Conservation (phyloP, 2,797 vertebrate genomes). For the Phalanger gymnotis region DNA sequence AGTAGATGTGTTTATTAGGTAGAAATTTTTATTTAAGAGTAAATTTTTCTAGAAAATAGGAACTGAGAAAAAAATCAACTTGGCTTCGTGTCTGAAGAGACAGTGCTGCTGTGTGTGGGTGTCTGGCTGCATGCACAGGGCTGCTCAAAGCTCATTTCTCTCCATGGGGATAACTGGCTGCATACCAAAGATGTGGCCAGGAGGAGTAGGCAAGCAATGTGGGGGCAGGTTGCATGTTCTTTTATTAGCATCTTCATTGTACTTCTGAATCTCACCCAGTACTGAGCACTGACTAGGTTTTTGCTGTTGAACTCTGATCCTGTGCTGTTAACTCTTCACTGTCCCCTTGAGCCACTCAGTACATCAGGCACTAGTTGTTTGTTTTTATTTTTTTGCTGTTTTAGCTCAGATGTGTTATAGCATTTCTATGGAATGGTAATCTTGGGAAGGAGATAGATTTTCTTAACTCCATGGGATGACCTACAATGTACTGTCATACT, state of each 20-base stretch:
- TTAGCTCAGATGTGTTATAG: neutral
- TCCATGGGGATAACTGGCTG: conserved; percentile 82
- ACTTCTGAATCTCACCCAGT: conserved; percentile 68
- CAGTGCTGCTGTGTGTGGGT: conserved; percentile 84
- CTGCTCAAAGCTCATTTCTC: conserved; percentile 82
- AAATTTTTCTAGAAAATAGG: conserved; percentile 85
- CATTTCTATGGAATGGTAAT: neutral
- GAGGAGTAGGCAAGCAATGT: conserved; percentile 82
- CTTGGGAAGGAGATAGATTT: neutral
- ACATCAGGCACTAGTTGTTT: conserved; percentile 45
- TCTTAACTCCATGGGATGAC: neutral
- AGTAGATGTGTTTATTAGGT: conserved; percentile 71
- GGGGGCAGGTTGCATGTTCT: conserved; percentile 82
- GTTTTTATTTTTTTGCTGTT: neutral
- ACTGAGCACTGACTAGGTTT: conserved; percentile 58
- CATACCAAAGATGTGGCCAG: conserved; percentile 78
- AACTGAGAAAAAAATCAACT: conserved; percentile 73
- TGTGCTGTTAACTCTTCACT: conserved; percentile 67
- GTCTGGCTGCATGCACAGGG: conserved; percentile 82
- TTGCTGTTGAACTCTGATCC: conserved; percentile 49
- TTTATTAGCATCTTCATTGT: conserved; percentile 83
- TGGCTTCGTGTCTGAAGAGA: conserved; percentile 81
- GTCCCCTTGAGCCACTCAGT: conserved; percentile 52
- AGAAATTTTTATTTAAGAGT: conserved; percentile 79
- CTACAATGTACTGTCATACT: neutral